phyloP scores from a whole-genome alignment of 2,113 vertebrate genomes.

The Okapia johnstoni region DNA sequence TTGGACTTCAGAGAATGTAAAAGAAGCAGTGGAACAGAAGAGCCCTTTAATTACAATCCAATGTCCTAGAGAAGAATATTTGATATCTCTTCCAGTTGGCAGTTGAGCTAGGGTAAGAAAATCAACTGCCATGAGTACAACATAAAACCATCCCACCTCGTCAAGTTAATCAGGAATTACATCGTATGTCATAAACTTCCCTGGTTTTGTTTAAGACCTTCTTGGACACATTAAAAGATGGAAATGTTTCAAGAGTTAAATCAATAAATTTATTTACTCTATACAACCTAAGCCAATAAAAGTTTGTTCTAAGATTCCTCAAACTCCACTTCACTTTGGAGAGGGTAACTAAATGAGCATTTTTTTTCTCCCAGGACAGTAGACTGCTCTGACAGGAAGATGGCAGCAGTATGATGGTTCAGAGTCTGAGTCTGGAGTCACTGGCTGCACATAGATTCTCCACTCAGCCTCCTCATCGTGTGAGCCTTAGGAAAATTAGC shows the following conservation, averaged over 20 bases:
- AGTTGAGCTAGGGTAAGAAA: background rate
- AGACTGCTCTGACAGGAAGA: background rate
- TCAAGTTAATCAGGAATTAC: background rate
- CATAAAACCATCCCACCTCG: background rate
- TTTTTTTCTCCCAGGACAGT: background rate
- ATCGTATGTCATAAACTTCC: background rate
- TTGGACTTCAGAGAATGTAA: slow-evolving; percentile 54
- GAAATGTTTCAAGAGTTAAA: slow-evolving; percentile 25
- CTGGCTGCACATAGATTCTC: background rate
- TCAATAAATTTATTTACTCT: background rate
- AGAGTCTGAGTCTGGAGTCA: background rate
- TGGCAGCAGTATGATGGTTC: background rate
- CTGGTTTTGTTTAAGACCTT: slow-evolving; percentile 17
- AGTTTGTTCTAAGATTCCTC: background rate
- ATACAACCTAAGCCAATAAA: slow-evolving; percentile 5
- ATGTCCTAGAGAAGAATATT: slow-evolving; percentile 1
- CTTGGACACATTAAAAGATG: slow-evolving; percentile 25
- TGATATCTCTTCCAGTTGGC: background rate
- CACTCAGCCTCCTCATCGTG: background rate
- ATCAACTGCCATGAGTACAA: background rate
- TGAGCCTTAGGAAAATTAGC: background rate
- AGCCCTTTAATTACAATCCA: slow-evolving; percentile 32
- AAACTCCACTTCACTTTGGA: background rate
- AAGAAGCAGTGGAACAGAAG: slow-evolving; percentile 16
- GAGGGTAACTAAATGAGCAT: background rate